Percentiles rank a stretch among this genome's conserved stretches.
These are phyloP conservation scores for Dynastes hyllus DNA, from an alignment of 2,888 invertebrate genomes.

Conservation along the genomic window DNA sequence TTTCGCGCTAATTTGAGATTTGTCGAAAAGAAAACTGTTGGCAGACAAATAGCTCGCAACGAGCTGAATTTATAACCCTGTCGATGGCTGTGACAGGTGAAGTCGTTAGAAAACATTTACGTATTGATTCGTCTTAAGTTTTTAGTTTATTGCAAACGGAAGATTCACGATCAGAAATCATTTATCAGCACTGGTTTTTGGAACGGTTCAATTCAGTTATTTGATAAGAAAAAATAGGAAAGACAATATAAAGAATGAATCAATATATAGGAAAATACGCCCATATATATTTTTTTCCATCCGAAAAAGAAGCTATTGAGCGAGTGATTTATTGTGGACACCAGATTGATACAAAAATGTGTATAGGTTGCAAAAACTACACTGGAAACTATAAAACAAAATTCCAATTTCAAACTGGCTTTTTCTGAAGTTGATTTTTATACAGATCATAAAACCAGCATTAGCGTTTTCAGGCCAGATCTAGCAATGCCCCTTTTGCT, in stretches of 20 bases:
- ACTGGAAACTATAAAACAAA: no score
- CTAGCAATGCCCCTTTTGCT: no score
- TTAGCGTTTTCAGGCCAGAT: no score
- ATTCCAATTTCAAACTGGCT: no score
- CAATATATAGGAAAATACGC: no score
- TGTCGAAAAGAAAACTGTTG: conserved; percentile 45
- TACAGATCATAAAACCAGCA: no score
- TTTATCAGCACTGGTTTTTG: conserved; percentile 21
- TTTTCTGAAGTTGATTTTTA: no score
- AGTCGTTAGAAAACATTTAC: conserved; percentile 55
- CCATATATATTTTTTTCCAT: no score
- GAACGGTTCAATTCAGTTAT: conserved; percentile 14
- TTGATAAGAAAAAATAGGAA: neutral
- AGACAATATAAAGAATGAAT: neutral
- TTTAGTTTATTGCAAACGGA: conserved; percentile 38
- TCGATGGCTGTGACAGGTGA: conserved; percentile 57
- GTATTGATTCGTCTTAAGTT: conserved; percentile 42
- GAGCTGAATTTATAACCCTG: conserved; percentile 53
- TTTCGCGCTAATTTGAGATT: conserved; percentile 40
- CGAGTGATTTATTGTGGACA: no score
- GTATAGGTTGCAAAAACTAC: no score
- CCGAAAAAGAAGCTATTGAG: no score
- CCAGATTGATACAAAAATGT: no score
- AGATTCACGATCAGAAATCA: conserved; percentile 40
- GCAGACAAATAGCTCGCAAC: conserved; percentile 54